Evolutionary conservation across 2,113 vertebrate species (phyloP).

Genomic region (Gobio gobio): DNA sequence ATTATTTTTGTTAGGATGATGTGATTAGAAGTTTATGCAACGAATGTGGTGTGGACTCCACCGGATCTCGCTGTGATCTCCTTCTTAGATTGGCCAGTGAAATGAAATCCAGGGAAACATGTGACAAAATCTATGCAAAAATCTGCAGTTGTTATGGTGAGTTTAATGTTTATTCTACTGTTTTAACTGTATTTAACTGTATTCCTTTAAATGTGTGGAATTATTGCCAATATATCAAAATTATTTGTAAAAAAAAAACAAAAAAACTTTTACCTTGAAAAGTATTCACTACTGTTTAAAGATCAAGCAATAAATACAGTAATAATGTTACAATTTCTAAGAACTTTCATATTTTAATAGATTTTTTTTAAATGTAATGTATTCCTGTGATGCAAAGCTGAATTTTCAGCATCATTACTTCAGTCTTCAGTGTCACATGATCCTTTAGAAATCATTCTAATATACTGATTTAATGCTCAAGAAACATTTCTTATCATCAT

Average conservation of each 20-base stretch:
- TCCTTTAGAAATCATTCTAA: no score
- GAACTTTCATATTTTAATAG: no score
- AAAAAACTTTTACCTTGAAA: not conserved
- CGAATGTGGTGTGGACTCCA: constrained; percentile 24
- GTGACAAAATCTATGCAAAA: constrained; percentile 23
- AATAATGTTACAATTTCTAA: no score
- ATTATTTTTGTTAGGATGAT: not conserved
- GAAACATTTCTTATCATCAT: not conserved
- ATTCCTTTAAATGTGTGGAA: not conserved
- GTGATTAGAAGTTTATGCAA: constrained; percentile 31
- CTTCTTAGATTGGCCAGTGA: constrained; percentile 11
- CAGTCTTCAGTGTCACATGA: no score
- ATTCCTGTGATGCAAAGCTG: no score
- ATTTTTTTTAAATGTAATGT: no score
- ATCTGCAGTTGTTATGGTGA: constrained; percentile 37
- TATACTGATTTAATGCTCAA: not conserved
- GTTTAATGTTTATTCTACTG: not conserved
- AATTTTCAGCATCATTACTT: no score
- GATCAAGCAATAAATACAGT: no score
- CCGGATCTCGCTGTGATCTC: constrained; percentile 34
- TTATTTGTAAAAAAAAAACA: not conserved
- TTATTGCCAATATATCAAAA: not conserved
- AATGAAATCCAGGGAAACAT: constrained; percentile 13
- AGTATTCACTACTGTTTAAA: not conserved
- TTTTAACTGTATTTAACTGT: not conserved